Base-by-base conservation (phyloP, 2,113 vertebrate species). In the Galeopterus variegatus region DNA sequence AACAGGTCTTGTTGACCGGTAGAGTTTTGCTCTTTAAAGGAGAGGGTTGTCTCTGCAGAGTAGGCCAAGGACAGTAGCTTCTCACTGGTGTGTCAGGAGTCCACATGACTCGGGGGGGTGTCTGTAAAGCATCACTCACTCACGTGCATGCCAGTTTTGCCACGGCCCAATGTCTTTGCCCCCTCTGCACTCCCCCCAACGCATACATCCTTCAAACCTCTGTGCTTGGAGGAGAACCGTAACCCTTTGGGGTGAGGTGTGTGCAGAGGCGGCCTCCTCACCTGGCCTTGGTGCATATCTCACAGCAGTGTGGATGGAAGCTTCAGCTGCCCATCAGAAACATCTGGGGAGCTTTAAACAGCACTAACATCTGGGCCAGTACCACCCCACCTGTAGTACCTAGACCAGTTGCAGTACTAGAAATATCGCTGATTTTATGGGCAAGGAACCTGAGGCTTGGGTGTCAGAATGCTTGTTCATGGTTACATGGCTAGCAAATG, bases 131-230 rank as follows among this genome's bases (percentile, higher is more conserved):
- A 0, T 67, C 52, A 7, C 62, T 84, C 23, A 18, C 56, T 15
- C 8, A 0, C 69, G 50, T 69, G 64, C 19, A 19, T 0, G 17
- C n/a, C 48, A 31, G 18, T 26, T 58, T 70, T 56, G 33, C 41
- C 21, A 4, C 1, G 9, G 2, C 9, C n/a, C 19, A 8, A 3
- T 48, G 24, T 48, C 0, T 21, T 54, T 13, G n/a, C 33, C 24
- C 33, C 28, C 6, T 41, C 36, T 8, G 10, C 31, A 50, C 23
- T 1, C 4, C n/a, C 28, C n/a, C 31, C 48, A 48, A 13, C 0
- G 0, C 0, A 4, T 9, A 21, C 45, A 45, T 23, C 56, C 45
- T 88, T 70, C 24, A 88, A n/a, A 77, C 33, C 28, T 41, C 75
- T 69, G 11, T 31, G 31, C 76, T n/a, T 45, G 69, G 93, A 88